Conservation (phyloP, 2,888 invertebrate genomes). For the Megaustenia siamemsis region DNA sequence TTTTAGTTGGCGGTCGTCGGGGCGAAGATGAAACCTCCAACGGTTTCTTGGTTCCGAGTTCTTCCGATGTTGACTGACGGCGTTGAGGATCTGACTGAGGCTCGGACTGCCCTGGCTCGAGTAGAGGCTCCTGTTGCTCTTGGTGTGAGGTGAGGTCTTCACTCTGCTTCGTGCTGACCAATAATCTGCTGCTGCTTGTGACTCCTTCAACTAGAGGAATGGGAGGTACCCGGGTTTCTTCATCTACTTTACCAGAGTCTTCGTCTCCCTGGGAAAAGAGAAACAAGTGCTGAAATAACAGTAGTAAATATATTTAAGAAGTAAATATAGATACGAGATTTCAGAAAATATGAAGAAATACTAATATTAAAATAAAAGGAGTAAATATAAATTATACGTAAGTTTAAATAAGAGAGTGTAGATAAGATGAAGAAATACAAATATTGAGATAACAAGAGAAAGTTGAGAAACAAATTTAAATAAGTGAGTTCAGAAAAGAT, state of each 20-base stretch:
- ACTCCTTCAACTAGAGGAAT: background rate
- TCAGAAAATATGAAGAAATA: no score
- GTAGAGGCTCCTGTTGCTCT: background rate
- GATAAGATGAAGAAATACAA: no score
- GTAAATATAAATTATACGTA: no score
- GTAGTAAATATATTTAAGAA: no score
- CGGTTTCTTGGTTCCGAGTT: no score
- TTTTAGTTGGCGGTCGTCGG: background rate
- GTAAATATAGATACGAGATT: no score
- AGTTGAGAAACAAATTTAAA: no score
- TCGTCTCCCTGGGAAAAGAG: slow-evolving; percentile 47
- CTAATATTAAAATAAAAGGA: no score
- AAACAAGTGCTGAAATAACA: no score
- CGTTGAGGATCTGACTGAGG: background rate
- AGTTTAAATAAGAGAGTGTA: no score
- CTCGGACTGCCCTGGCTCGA: background rate
- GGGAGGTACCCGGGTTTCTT: slow-evolving; percentile 5
- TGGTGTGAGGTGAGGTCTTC: background rate
- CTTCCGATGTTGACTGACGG: background rate
- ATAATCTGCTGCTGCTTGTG: slow-evolving; percentile 32
- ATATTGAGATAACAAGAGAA: no score
- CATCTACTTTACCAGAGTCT: slow-evolving; percentile 36
- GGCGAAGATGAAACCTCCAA: background rate
- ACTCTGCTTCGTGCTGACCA: background rate
- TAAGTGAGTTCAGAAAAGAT: no score